Conservation (phyloP, 2,797 vertebrate species). For the Fratercula arctica region DNA sequence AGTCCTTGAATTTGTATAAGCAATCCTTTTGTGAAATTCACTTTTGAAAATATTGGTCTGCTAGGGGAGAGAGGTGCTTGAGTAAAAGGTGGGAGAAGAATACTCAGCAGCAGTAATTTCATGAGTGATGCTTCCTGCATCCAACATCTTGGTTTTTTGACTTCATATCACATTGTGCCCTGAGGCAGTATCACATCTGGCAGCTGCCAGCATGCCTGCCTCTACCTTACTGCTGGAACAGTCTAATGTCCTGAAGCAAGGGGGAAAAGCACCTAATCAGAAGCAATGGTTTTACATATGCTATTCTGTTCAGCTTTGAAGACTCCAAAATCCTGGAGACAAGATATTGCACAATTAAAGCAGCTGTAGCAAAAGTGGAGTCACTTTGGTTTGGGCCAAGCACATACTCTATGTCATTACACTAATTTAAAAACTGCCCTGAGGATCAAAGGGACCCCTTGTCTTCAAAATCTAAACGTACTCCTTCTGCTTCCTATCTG, state of each 20-base stretch:
- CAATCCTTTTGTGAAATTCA: background rate
- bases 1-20: background rate
- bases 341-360: background rate
- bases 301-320: background rate
- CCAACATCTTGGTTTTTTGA: background rate
- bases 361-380: background rate
- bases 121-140: background rate
- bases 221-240: background rate
- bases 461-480: background rate
- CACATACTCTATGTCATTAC: background rate
- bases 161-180: background rate
- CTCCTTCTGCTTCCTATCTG: background rate
- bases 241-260: background rate
- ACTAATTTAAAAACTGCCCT: background rate
- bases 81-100: background rate
- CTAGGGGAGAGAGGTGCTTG: background rate
- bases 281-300: background rate
- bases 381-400: background rate
- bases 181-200: background rate
- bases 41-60: background rate
- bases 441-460: background rate
- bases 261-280: background rate
- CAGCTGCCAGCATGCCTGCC: background rate
- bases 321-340: background rate
- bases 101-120: background rate